These are phyloP conservation scores for Clarias platycephalus DNA, from an alignment of 2,797 vertebrate genomes.

Conservation along the genomic window DNA sequence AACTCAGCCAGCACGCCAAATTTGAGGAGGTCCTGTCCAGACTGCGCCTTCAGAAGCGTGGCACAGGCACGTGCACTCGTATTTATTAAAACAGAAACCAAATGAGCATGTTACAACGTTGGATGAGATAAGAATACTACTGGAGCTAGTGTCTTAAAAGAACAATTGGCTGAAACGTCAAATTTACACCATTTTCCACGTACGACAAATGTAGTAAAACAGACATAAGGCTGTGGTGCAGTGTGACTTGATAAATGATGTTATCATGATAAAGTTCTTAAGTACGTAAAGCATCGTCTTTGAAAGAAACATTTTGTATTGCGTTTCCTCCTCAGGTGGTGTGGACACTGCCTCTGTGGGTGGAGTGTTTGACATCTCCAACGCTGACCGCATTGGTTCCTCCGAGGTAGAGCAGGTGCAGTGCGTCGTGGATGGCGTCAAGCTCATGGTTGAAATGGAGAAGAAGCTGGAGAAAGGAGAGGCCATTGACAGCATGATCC, in stretches of 20 bases:
- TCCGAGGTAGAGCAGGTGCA: conserved; percentile 86
- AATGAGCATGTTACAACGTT: not conserved
- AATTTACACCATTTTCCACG: not conserved
- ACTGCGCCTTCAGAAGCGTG: conserved; percentile 84
- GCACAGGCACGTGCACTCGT: conserved; percentile 72
- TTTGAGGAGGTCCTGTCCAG: conserved; percentile 82
- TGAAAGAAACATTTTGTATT: not conserved
- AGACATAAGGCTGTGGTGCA: not conserved
- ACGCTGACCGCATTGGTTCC: conserved; percentile 81
- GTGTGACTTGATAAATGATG: not conserved
- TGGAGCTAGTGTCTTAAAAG: not conserved
- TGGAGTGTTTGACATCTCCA: conserved; percentile 83
- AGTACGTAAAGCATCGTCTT: not conserved
- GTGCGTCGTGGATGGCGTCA: conserved; percentile 85
- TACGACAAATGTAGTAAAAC: not conserved
- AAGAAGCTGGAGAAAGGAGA: conserved; percentile 85
- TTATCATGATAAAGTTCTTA: not conserved
- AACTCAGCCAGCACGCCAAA: conserved; percentile 82
- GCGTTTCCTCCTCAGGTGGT: conserved; percentile 68
- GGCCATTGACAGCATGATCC: conserved; percentile 77
- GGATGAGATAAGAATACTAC: not conserved
- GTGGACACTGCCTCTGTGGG: conserved; percentile 84
- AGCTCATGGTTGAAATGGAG: conserved; percentile 88
- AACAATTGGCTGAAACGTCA: not conserved
- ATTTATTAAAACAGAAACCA: not conserved